A percentile compares a stretch with the other conserved stretches of the same genome.
Conservation (phyloP, 2,797 vertebrate genomes). For the Kryptolebias ocellatus region DNA sequence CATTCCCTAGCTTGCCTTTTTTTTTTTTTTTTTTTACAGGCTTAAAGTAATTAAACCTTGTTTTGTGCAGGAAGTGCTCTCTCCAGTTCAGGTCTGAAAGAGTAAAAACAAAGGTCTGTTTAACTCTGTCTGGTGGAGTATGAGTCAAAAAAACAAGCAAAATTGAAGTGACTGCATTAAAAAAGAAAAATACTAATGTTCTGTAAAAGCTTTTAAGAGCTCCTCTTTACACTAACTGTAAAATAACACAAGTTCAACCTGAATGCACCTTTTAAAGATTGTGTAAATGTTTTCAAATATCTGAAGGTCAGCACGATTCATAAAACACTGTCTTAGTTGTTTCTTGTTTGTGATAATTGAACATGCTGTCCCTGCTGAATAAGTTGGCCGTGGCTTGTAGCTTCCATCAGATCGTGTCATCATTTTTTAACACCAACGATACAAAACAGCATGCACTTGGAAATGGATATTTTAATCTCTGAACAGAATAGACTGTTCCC, state of each 20-base stretch:
- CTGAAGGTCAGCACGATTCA: background rate
- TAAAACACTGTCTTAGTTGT: background rate
- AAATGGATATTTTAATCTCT: background rate
- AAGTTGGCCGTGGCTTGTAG: background rate
- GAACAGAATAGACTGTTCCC: slow-evolving; percentile 24
- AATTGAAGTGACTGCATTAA: slow-evolving; percentile 4
- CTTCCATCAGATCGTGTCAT: slow-evolving; percentile 16
- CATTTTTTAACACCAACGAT: slow-evolving; percentile 6
- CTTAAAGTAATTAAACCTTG: slow-evolving; percentile 72
- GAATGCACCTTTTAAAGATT: background rate
- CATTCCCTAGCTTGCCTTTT: slow-evolving; percentile 51
- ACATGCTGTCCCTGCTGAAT: slow-evolving; percentile 2
- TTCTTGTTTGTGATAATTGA: background rate
- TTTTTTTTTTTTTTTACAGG: slow-evolving; percentile 62
- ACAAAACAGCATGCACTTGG: slow-evolving; percentile 27
- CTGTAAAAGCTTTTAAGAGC: too few relatives aligned
- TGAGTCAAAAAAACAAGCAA: slow-evolving; percentile 2
- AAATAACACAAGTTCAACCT: background rate
- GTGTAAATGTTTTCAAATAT: background rate
- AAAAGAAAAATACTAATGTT: too few relatives aligned
- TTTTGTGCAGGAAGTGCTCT: slow-evolving; percentile 22
- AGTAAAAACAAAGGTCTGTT: too few relatives aligned
- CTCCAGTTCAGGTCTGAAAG: slow-evolving; percentile 15
- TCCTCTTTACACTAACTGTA: background rate
- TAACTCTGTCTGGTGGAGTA: slow-evolving; percentile 11